These are phyloP conservation scores for Myoxocephalus aenaeus DNA, from an alignment of 2,797 vertebrate genomes.

Conservation along the genomic window DNA sequence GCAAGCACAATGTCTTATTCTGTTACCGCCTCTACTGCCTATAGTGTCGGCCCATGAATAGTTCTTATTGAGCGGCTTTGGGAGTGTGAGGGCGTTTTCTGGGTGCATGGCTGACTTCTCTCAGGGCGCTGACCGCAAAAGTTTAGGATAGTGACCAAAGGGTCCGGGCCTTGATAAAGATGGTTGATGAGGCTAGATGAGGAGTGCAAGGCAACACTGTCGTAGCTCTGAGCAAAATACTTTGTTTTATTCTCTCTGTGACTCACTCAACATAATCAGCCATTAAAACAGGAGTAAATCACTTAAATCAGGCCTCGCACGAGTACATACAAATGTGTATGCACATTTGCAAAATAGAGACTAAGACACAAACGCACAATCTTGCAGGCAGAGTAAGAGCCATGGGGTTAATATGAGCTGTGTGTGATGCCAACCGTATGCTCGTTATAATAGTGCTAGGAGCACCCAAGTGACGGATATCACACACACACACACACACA, in stretches of 20 bases:
- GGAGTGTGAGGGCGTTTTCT: constrained; percentile 61
- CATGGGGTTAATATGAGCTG: constrained; percentile 75
- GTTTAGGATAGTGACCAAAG: constrained; percentile 58
- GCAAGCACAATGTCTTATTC: constrained; percentile 72
- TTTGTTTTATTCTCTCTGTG: constrained; percentile 66
- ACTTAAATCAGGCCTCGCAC: constrained; percentile 57
- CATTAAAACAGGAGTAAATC: constrained; percentile 77
- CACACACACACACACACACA: constrained; percentile 25
- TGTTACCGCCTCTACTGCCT: constrained; percentile 64
- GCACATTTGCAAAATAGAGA: constrained; percentile 32
- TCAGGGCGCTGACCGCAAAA: constrained; percentile 52
- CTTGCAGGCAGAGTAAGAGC: constrained; percentile 62
- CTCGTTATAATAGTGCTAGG: constrained; percentile 81
- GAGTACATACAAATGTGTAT: constrained; percentile 20
- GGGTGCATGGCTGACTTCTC: constrained; percentile 67
- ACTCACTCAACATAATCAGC: constrained; percentile 76
- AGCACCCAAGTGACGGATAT: constrained; percentile 80
- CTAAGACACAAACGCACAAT: constrained; percentile 46
- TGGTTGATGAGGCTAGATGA: constrained; percentile 66
- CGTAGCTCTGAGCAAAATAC: constrained; percentile 69
- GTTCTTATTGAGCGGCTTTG: constrained; percentile 69
- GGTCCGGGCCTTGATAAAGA: constrained; percentile 66
- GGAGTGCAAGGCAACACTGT: constrained; percentile 47
- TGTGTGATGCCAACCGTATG: constrained; percentile 79
- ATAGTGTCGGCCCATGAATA: constrained; percentile 63